Base-by-base conservation (phyloP, 2,113 vertebrate genomes). In the Platichthys stellatus region DNA sequence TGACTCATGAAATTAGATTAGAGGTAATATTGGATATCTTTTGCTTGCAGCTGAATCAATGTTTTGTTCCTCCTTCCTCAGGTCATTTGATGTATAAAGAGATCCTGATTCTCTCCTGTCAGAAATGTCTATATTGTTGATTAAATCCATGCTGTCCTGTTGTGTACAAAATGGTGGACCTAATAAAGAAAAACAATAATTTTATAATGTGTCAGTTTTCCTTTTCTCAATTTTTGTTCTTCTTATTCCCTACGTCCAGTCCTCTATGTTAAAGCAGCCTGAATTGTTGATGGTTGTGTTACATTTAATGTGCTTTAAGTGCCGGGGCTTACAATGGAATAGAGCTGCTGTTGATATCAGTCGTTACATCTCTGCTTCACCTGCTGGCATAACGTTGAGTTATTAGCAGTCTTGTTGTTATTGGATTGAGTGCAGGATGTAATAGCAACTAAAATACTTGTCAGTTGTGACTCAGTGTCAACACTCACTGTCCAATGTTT, bases 91-190 rank as follows among this genome's bases (percentile, higher is more conserved):
- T 72, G 18, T 78, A 21, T 72, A 38, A 90, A 72, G 75, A 84
- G 90, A 85, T 82, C 74, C 80, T n/a, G 69, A 74, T 85, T 83
- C 70, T 86, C 84, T 80, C 72, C 81, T 85, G 71, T 92, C 35
- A 70, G 72, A 85, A 84, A 71, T 90, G 80, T 88, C 72, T 82
- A 84, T 89, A 81, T 85, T 85, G 75, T 93, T 90, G 35, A 89
- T 86, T 86, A 23, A 88, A 89, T 83, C 83, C 69, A 84, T 89
- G 24, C 43, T 73, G 71, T 93, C 77, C 83, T 88, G 74, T 85
- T 87, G 63, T 94, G 89, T 92, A 90, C 88, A 91, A 91, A 92
- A 72, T 77, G 66, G 82, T 90, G 86, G 87, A 91, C 74, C 80
- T 87, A 93, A 93, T 95, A 94, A 94, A 94, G 31, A 74, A 84